Conservation (phyloP, 2,888 invertebrate genomes). For the Galeruca laticollis region DNA sequence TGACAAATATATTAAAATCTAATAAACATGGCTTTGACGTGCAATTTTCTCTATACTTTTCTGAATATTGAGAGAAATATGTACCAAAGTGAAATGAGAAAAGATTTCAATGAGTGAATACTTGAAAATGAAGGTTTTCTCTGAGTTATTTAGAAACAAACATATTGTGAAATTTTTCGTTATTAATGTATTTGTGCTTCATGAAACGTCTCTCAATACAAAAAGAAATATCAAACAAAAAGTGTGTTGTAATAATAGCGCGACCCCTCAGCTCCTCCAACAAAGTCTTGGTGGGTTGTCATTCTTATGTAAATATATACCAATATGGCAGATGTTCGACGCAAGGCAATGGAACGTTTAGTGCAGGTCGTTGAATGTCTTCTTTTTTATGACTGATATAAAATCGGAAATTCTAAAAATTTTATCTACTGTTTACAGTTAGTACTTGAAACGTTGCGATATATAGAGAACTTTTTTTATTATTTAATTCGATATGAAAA, state of each 20-base stretch:
- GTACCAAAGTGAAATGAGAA: too few species aligned
- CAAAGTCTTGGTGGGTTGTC: background rate
- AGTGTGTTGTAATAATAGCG: background rate
- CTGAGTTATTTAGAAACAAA: too few species aligned
- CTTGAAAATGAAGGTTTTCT: too few species aligned
- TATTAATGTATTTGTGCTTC: background rate
- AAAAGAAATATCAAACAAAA: background rate
- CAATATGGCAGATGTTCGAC: conserved; percentile 12
- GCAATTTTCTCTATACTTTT: too few species aligned
- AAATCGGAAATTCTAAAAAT: background rate
- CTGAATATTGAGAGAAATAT: too few species aligned
- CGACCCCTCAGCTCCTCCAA: background rate
- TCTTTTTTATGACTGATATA: conserved; percentile 2
- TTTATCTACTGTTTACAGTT: background rate
- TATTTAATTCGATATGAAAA: background rate
- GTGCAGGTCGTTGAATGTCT: conserved; percentile 9
- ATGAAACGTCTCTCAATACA: background rate
- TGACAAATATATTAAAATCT: too few species aligned
- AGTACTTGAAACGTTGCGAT: background rate
- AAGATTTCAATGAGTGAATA: too few species aligned
- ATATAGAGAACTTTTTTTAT: background rate
- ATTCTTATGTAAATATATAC: conserved; percentile 14
- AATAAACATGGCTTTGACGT: too few species aligned
- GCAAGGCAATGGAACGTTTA: conserved; percentile 8
- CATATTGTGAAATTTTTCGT: too few species aligned